A percentile compares a stretch with the other conserved stretches of the same genome.
These are phyloP conservation scores for Aegotheles bennettii DNA, from an alignment of 2,113 vertebrate genomes.

Conservation along the genomic window DNA sequence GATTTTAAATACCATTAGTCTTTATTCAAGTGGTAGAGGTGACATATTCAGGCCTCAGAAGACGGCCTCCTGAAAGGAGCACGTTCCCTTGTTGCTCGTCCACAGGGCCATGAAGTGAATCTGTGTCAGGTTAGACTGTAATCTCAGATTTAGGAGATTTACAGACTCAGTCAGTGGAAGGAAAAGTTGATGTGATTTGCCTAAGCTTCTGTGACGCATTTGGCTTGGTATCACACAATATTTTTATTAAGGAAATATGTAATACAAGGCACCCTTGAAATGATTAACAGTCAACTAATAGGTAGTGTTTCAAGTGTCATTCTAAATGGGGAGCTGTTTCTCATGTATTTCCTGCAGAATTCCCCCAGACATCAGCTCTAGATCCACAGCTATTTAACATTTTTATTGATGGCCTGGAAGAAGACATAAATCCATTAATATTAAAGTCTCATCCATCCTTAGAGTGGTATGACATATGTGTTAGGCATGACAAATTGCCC, in stretches of 20 bases:
- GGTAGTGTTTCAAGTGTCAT: neutral
- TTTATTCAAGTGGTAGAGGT: neutral
- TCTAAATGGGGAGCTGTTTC: neutral
- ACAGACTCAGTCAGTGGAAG: neutral
- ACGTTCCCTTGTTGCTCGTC: neutral
- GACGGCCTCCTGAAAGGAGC: neutral
- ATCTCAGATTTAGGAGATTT: slow-evolving; percentile 34
- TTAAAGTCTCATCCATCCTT: neutral
- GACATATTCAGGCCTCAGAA: neutral
- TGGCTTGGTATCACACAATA: slow-evolving; percentile 5
- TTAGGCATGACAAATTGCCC: neutral
- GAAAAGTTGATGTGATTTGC: slow-evolving; percentile 32
- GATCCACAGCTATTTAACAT: neutral
- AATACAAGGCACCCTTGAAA: neutral
- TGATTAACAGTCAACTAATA: neutral
- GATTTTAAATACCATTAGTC: neutral
- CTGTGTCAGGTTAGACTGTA: neutral
- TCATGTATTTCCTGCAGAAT: neutral
- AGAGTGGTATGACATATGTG: neutral
- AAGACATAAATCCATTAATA: neutral
- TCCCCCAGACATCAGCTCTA: neutral
- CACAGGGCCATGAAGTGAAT: neutral
- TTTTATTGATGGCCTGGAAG: slow-evolving; percentile 2
- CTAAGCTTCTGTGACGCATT: slow-evolving; percentile 6
- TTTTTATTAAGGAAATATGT: slow-evolving; percentile 16